Conservation (phyloP, 2,888 invertebrate species). For the Erebia epiphron region DNA sequence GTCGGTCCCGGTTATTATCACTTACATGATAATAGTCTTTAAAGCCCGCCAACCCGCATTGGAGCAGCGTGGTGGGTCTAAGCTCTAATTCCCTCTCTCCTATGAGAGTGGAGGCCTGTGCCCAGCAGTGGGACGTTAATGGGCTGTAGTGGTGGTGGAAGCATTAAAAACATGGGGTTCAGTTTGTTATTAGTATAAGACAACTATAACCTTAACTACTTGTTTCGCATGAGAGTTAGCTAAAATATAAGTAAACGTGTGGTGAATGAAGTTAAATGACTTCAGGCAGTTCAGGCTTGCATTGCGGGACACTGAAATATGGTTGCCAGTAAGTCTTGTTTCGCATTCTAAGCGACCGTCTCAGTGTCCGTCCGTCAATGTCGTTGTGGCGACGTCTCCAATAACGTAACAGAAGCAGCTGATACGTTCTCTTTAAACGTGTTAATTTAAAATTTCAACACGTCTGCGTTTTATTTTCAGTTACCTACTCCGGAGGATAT, state of each 20-base stretch:
- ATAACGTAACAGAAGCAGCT: neutral
- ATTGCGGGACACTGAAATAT: conserved; percentile 55
- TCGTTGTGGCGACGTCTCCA: conserved; percentile 20
- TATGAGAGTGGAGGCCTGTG: too few relatives aligned
- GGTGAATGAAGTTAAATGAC: conserved; percentile 29
- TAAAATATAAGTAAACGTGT: conserved; percentile 8
- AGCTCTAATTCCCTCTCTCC: too few relatives aligned
- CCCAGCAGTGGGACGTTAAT: too few relatives aligned
- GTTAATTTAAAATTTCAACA: conserved; percentile 2
- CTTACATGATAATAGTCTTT: too few relatives aligned
- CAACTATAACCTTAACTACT: too few relatives aligned
- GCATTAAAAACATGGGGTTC: too few relatives aligned
- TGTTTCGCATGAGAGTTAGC: neutral
- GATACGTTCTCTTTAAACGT: neutral
- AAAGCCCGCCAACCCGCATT: too few relatives aligned
- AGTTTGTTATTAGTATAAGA: too few relatives aligned
- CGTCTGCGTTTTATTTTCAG: neutral
- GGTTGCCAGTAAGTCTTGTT: conserved; percentile 72
- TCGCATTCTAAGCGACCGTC: conserved; percentile 47
- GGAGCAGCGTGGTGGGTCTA: too few relatives aligned
- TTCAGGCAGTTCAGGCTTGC: conserved; percentile 24
- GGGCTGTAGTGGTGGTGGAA: too few relatives aligned
- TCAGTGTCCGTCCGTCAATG: conserved; percentile 24
- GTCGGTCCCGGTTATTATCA: too few relatives aligned
- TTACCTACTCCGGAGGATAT: neutral